Evolutionary conservation across 2,797 vertebrate genomes (phyloP).

Genomic region (Rhinogobio ventralis): DNA sequence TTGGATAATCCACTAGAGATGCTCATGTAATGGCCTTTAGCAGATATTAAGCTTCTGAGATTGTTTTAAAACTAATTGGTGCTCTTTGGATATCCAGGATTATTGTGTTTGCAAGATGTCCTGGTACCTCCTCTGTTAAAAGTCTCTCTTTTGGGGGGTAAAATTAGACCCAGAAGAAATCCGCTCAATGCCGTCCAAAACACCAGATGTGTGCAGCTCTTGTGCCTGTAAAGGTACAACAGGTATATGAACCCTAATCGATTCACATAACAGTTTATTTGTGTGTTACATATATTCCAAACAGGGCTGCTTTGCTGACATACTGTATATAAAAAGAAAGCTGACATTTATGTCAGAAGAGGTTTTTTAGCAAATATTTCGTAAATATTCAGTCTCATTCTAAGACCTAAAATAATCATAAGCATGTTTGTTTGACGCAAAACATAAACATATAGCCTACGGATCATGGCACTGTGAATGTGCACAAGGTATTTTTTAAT

Average conservation of each 20-base stretch:
- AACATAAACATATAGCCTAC: background rate
- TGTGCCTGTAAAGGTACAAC: background rate
- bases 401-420: too few species aligned
- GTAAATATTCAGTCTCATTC: background rate
- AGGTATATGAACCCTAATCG: background rate
- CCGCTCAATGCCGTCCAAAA: background rate
- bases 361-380: background rate
- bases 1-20: constrained; percentile 30
- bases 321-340: background rate
- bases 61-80: constrained; percentile 41
- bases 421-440: background rate
- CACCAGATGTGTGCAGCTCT: background rate
- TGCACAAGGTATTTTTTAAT: background rate
- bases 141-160: background rate
- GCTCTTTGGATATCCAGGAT: constrained; percentile 34
- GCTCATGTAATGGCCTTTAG: constrained; percentile 41
- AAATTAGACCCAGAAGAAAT: background rate
- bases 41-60: constrained; percentile 39
- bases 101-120: constrained; percentile 32
- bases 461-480: background rate
- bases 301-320: background rate
- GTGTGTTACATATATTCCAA: background rate
- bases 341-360: background rate
- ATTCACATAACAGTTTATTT: background rate
- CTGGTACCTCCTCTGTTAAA: background rate